Percentiles rank a stretch among this genome's conserved stretches.
Evolutionary conservation across 37 sponge, comb jelly and placozoan species (phyloP).

Genomic region (Halichondria panicea): DNA sequence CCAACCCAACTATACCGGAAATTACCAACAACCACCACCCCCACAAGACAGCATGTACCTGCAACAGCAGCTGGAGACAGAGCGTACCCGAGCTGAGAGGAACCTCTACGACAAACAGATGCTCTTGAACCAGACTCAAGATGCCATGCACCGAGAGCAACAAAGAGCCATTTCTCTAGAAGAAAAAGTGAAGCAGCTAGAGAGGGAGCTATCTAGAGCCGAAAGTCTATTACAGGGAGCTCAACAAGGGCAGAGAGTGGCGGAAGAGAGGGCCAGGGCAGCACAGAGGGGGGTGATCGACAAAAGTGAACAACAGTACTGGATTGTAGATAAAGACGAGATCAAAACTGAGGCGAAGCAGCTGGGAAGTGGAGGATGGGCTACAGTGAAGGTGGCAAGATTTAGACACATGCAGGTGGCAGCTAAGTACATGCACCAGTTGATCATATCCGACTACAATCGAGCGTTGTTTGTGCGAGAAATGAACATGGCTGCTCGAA

Average conservation of each 20-base stretch:
- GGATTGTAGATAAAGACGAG: constrained; percentile 46
- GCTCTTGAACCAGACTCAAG: too few species aligned
- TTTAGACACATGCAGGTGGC: constrained; percentile 55
- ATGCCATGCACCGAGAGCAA: too few species aligned
- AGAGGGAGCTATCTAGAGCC: too few species aligned
- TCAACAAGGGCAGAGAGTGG: not conserved
- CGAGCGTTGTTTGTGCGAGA: constrained; percentile 45
- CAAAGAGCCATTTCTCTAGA: too few species aligned
- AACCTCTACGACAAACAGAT: too few species aligned
- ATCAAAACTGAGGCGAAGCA: constrained; percentile 16
- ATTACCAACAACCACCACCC: too few species aligned
- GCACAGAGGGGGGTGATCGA: too few species aligned
- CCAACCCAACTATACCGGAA: too few species aligned
- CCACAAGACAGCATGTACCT: too few species aligned
- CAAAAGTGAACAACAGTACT: not conserved
- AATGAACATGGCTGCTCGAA: constrained; percentile 54
- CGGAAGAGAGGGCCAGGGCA: not conserved
- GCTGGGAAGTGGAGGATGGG: constrained; percentile 73
- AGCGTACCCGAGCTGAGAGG: too few species aligned
- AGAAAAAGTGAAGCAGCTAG: too few species aligned
- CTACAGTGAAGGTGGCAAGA: constrained; percentile 40
- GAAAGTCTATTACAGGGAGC: not conserved
- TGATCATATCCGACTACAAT: constrained; percentile 47
- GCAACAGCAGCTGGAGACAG: too few species aligned
- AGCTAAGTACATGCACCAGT: constrained; percentile 52